These are phyloP conservation scores for Rhagonycha lutea DNA, from an alignment of 2,888 invertebrate species.

Conservation along the genomic window DNA sequence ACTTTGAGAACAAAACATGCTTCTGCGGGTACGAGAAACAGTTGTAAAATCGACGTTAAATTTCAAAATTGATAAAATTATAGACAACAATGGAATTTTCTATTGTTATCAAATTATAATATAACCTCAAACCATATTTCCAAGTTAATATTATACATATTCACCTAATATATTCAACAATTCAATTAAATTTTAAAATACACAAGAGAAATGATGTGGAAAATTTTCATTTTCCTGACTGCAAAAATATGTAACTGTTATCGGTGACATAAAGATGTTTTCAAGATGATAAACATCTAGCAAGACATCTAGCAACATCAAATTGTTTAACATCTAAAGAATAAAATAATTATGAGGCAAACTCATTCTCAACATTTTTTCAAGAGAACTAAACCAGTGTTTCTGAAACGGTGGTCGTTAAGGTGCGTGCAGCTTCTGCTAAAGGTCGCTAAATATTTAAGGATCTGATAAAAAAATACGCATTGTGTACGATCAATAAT, in stretches of 20 bases:
- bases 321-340: no score
- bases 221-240: not conserved
- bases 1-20: not conserved
- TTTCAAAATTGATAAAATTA: not conserved
- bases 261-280: not conserved
- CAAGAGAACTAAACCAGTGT: no score
- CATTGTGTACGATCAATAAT: no score
- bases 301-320: no score
- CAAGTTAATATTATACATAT: not conserved
- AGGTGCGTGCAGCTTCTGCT: no score
- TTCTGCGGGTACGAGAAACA: not conserved
- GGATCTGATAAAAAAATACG: no score
- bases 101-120: not conserved
- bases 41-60: not conserved
- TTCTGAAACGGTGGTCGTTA: no score
- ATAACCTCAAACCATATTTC: not conserved
- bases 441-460: no score
- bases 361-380: no score
- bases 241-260: not conserved
- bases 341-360: no score
- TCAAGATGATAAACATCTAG: not conserved
- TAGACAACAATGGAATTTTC: not conserved
- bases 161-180: not conserved
- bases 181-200: not conserved
- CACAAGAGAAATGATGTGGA: not conserved